Conservation (phyloP, 1,140 invertebrate genomes). For the Musca domestica region DNA sequence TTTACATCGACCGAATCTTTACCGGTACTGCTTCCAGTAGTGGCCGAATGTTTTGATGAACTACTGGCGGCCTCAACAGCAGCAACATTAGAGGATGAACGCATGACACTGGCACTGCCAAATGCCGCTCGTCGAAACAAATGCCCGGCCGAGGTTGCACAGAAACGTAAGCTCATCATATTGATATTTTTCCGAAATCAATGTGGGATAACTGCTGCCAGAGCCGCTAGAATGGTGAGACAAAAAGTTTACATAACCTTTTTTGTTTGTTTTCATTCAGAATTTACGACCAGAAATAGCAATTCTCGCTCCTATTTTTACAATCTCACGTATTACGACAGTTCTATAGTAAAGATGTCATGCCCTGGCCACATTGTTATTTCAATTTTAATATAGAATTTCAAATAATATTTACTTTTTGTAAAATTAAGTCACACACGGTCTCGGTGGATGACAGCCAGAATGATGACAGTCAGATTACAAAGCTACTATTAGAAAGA, state of each 20-base stretch:
- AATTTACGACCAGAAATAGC: too few species aligned
- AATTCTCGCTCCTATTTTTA: too few species aligned
- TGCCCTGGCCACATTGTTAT: too few species aligned
- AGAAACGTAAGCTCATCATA: conserved; percentile 48
- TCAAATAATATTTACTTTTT: too few species aligned
- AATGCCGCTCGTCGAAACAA: conserved; percentile 37
- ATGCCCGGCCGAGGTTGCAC: conserved; percentile 38
- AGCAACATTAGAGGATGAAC: conserved; percentile 22
- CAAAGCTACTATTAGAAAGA: too few species aligned
- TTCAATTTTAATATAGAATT: too few species aligned
- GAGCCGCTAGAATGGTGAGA: conserved; percentile 30
- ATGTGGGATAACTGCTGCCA: neutral
- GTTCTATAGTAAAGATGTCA: too few species aligned
- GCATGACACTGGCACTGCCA: conserved; percentile 32
- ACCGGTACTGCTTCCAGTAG: neutral
- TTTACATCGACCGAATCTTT: neutral
- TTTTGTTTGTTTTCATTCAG: conserved; percentile 28
- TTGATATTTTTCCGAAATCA: conserved; percentile 26
- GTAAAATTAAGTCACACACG: too few species aligned
- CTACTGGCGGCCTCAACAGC: neutral
- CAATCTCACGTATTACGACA: too few species aligned
- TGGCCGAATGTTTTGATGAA: neutral
- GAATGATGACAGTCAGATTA: too few species aligned
- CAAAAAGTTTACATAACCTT: conserved; percentile 53
- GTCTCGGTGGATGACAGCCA: too few species aligned